phyloP scores from a whole-genome alignment of 2,797 vertebrate species.

The Gila robusta region DNA sequence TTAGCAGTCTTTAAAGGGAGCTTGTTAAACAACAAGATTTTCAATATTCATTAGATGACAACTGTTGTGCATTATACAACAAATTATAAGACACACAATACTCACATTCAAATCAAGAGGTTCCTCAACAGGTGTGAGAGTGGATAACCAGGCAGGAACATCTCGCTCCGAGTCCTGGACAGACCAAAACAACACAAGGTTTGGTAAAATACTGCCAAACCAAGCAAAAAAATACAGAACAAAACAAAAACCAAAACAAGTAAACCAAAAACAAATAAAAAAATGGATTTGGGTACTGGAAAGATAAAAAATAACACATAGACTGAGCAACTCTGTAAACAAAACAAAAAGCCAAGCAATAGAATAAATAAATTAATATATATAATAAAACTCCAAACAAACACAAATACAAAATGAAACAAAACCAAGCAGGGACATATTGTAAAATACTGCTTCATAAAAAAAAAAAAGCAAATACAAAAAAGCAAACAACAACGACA shows the following conservation, averaged over 20 bases:
- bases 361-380: background rate
- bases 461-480: background rate
- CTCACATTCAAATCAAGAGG: conserved; percentile 79
- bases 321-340: background rate
- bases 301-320: background rate
- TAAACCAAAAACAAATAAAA: background rate
- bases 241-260: background rate
- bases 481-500: too few species aligned
- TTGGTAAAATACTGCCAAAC: background rate
- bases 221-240: background rate
- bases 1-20: background rate
- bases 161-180: conserved; percentile 85
- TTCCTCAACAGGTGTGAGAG: conserved; percentile 82
- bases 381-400: too few species aligned
- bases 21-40: background rate
- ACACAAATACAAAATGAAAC: background rate
- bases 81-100: background rate
- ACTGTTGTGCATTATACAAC: background rate
- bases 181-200: background rate
- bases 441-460: background rate
- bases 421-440: background rate
- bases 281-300: background rate
- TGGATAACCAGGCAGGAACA: conserved; percentile 90
- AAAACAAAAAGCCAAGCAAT: too few species aligned
- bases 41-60: conserved; percentile 24